These are phyloP conservation scores for Achlya flavicornis DNA, from an alignment of 2,888 invertebrate species.

Conservation along the genomic window DNA sequence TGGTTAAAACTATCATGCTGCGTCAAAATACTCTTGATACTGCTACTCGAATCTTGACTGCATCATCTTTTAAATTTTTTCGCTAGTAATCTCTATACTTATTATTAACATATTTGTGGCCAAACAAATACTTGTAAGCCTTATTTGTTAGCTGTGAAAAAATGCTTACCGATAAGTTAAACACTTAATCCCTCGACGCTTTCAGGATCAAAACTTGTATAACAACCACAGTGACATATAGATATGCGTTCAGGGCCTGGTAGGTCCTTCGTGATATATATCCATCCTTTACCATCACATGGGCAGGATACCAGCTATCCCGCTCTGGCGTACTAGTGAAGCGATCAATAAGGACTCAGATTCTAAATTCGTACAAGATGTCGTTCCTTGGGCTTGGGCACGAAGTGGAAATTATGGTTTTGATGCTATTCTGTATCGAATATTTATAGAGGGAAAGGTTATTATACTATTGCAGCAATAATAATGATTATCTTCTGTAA, in stretches of 20 bases:
- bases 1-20: no score
- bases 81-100: no score
- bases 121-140: no score
- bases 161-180: neutral
- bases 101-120: no score
- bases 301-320: constrained; percentile 28
- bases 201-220: constrained; percentile 9
- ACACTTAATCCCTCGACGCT: neutral
- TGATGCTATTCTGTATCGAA: neutral
- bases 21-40: no score
- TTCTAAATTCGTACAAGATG: constrained; percentile 61
- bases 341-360: constrained; percentile 73
- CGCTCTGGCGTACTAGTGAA: constrained; percentile 36
- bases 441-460: neutral
- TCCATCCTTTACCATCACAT: constrained; percentile 41
- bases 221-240: constrained; percentile 29
- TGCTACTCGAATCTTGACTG: no score
- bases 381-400: constrained; percentile 35
- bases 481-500: neutral
- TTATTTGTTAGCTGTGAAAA: no score
- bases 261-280: constrained; percentile 34
- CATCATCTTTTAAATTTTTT: no score
- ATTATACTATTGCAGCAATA: neutral
- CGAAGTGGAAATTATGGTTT: neutral
- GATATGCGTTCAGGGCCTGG: constrained; percentile 48